These are phyloP conservation scores for Pica pica DNA, from an alignment of 2,113 vertebrate species.

Conservation along the genomic window DNA sequence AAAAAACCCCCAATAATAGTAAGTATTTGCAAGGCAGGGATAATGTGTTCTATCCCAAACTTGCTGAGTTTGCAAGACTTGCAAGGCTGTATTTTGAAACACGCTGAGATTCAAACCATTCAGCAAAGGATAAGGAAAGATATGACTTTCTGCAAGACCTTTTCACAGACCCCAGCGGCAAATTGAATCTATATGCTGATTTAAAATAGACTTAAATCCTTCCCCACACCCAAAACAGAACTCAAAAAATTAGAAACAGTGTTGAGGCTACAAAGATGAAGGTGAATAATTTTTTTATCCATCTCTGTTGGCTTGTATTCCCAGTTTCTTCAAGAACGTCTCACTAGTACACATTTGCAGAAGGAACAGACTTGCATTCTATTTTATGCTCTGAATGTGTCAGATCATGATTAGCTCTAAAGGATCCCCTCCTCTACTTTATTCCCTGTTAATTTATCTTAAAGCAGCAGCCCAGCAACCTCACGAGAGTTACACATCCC, in stretches of 20 bases:
- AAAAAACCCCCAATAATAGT: neutral
- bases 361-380: neutral
- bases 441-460: neutral
- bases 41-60: neutral
- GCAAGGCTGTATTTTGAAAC: neutral
- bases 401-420: neutral
- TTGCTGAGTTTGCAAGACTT: neutral
- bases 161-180: neutral
- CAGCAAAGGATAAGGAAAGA: neutral
- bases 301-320: neutral
- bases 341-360: neutral
- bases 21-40: conserved; percentile 11
- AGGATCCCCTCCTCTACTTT: neutral
- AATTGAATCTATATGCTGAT: neutral
- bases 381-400: neutral
- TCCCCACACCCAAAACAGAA: neutral
- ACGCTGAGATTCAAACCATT: neutral
- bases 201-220: neutral
- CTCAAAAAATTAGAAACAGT: neutral
- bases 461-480: neutral
- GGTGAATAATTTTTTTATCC: neutral
- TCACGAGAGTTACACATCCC: neutral
- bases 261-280: neutral
- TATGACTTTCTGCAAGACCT: neutral
- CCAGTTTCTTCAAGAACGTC: neutral